Evolutionary conservation across 2,113 vertebrate genomes (phyloP).

Genomic region (Sisor rabdophorus): DNA sequence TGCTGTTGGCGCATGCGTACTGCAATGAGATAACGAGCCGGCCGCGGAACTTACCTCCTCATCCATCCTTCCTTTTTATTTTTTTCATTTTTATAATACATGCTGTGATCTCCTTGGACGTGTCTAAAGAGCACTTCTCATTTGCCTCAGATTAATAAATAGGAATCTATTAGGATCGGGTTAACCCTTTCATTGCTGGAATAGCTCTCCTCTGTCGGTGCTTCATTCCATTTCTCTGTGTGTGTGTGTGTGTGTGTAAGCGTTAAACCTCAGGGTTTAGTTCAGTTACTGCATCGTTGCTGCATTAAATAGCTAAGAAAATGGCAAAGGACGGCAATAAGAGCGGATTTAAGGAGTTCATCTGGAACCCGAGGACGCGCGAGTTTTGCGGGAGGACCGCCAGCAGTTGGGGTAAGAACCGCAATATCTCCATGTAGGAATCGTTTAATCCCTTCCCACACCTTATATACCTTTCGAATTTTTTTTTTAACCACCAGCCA

Average conservation of each 20-base stretch:
- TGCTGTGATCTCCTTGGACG: not conserved
- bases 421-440: not conserved
- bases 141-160: not conserved
- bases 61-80: slow-evolving; percentile 26
- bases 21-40: slow-evolving; percentile 28
- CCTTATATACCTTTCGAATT: not conserved
- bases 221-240: slow-evolving; percentile 5
- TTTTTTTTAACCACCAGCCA: not conserved
- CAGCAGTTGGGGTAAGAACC: slow-evolving; percentile 83
- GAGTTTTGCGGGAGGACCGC: slow-evolving; percentile 87
- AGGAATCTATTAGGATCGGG: not conserved
- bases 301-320: slow-evolving; percentile 36
- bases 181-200: not conserved
- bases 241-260: not conserved
- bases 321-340: slow-evolving; percentile 79
- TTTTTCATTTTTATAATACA: slow-evolving; percentile 2
- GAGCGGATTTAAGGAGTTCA: slow-evolving; percentile 76
- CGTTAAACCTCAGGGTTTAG: not conserved
- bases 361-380: slow-evolving; percentile 86
- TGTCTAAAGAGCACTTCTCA: not conserved
- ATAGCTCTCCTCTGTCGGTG: not conserved
- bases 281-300: not conserved
- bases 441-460: not conserved
- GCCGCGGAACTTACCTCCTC: slow-evolving; percentile 2
- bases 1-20: slow-evolving; percentile 35